Conservation (phyloP, 1,140 invertebrate species). For the Thaumetopoea pityocampa region DNA sequence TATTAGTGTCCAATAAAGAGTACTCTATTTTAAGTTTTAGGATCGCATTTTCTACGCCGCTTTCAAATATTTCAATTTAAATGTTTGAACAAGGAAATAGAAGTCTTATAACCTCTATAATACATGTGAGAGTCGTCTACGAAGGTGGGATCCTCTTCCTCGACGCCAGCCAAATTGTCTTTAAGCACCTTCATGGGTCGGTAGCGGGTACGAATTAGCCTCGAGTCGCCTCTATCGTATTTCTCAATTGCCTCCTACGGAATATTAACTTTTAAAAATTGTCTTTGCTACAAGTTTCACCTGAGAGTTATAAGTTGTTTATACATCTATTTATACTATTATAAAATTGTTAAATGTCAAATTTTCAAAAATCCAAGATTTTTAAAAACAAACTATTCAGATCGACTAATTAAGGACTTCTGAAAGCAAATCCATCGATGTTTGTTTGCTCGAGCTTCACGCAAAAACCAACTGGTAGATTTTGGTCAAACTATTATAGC, state of each 20-base stretch:
- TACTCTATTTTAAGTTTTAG: neutral
- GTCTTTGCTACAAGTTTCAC: no score
- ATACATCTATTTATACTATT: no score
- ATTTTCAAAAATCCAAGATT: no score
- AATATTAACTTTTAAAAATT: slow-evolving; percentile 1
- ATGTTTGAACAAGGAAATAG: neutral
- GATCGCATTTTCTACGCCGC: neutral
- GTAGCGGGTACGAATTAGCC: slow-evolving; percentile 56
- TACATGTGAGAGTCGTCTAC: slow-evolving; percentile 66
- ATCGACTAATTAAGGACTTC: no score
- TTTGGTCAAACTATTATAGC: no score
- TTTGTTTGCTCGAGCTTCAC: no score
- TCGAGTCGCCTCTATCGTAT: slow-evolving; percentile 54
- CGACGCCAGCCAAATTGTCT: slow-evolving; percentile 46
- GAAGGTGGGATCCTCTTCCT: slow-evolving; percentile 57
- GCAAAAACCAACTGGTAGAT: no score
- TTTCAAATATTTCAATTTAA: neutral
- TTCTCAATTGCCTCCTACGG: slow-evolving; percentile 44
- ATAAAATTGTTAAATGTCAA: no score
- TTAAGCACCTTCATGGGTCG: slow-evolving; percentile 64
- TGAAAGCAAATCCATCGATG: no score
- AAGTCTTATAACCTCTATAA: slow-evolving; percentile 47
- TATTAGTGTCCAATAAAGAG: neutral
- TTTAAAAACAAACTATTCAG: no score
- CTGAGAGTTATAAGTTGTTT: no score